Evolutionary conservation across 2,888 invertebrate genomes (phyloP), one percentile per base, ranked within the genome.

Genomic region (Tipula helvola): DNA sequence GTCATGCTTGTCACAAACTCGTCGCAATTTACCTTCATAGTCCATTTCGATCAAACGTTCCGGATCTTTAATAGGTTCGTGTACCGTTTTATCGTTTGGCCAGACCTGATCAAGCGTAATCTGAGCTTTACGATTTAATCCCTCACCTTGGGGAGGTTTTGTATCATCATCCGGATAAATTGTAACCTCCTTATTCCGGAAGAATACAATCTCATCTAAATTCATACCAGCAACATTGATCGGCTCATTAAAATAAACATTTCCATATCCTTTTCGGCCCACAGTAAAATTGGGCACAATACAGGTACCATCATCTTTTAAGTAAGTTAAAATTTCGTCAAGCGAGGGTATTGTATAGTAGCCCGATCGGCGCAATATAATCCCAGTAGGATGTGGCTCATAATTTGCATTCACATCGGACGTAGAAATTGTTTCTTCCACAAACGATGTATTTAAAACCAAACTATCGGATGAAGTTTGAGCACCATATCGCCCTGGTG

Each of bases 101-200:
- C 98, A 99, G 1, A 99, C 96, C 88, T 97, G 94, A 91, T 99
- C 98, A 86, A 99, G 92, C 0, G 98, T 98, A 1, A 97, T 95
- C 90, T 98, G 96, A 1, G 99, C 99, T 83, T 95, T 95, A 13
- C 97, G 93, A 92, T 99, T 99, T 83, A 99, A 92, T 0, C 96
- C 98, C 88, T 94, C 93, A 0, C 99, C 99, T 5, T 96, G 92
- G 0, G 96, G 94, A 0, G 99, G 99, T 91, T 99, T 99, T 87
- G 94, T 94, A 0, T 93, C 93, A 88, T 97, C 96, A 89, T 98
- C 97, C 0, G 99, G 98, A 92, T 99, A 99, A 4, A 99, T 95
- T 28, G 96, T 96, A 2, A 99, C 96, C 92, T 99, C 99, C 90
- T 98, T 97, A 91, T 97, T 96, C 3, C 98, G 94, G 91, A 99